Evolutionary conservation across 1,140 invertebrate genomes (phyloP).

Genomic region (Lutraria rhynchaena): DNA sequence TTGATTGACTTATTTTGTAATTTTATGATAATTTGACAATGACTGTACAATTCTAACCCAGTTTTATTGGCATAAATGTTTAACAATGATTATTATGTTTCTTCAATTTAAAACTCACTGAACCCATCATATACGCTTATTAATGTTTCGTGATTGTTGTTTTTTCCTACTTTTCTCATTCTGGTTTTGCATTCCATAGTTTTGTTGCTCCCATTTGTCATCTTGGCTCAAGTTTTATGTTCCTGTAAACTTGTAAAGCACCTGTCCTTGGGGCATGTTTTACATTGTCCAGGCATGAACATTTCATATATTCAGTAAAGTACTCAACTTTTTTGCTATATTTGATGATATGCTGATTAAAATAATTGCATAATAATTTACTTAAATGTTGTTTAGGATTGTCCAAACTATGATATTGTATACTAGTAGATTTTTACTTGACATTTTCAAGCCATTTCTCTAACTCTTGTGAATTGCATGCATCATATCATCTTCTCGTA

Average conservation of each 20-base stretch:
- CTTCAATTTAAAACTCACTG: neutral
- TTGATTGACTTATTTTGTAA: slow-evolving; percentile 18
- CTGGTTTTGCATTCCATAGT: slow-evolving; percentile 25
- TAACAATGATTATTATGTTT: slow-evolving; percentile 16
- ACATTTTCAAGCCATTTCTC: no score
- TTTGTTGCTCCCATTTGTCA: slow-evolving; percentile 33
- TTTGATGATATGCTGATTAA: no score
- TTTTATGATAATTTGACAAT: slow-evolving; percentile 1
- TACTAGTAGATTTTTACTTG: no score
- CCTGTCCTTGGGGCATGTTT: slow-evolving; percentile 5
- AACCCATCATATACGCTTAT: slow-evolving; percentile 24
- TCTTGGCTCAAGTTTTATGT: slow-evolving; percentile 12
- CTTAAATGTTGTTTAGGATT: no score
- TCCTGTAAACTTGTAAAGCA: neutral
- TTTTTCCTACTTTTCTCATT: slow-evolving; percentile 5
- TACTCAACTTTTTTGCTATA: no score
- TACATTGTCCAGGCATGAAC: neutral
- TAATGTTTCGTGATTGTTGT: slow-evolving; percentile 18
- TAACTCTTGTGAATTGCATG: no score
- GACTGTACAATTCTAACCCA: slow-evolving; percentile 13
- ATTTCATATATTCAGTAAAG: no score
- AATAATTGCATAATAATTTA: no score
- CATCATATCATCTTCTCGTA: no score
- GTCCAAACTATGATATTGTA: no score
- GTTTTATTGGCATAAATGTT: slow-evolving; percentile 27